A percentile compares a stretch with the other conserved stretches of the same genome.
These are phyloP conservation scores for Cynopterus sphinx DNA, from an alignment of 2,797 vertebrate species.

Conservation along the genomic window DNA sequence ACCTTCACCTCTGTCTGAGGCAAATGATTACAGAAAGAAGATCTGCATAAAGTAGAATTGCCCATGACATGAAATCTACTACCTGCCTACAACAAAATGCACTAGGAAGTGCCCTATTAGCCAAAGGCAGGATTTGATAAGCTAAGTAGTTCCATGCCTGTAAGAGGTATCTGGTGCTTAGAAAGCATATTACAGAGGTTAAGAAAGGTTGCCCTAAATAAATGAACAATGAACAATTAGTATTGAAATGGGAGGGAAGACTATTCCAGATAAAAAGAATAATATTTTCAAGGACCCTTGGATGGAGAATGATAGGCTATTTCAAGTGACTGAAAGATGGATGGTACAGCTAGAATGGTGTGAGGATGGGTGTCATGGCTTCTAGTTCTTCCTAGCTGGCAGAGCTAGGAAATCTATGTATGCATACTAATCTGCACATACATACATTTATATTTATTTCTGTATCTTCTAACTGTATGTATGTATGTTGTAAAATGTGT, in stretches of 20 bases:
- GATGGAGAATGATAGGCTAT: background rate
- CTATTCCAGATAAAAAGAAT: background rate
- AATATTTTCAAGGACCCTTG: background rate
- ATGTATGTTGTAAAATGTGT: background rate
- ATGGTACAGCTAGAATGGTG: background rate
- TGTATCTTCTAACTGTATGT: background rate
- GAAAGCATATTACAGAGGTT: background rate
- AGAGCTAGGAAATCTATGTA: background rate
- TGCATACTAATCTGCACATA: background rate
- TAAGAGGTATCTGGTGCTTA: background rate
- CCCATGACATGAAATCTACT: background rate
- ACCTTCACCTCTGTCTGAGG: background rate
- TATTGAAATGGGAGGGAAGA: background rate
- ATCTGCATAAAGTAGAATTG: background rate
- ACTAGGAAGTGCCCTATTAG: background rate
- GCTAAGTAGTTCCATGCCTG: background rate
- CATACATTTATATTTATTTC: background rate
- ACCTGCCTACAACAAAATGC: background rate
- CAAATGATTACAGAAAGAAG: background rate
- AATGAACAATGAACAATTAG: background rate
- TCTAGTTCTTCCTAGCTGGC: background rate
- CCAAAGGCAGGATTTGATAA: background rate
- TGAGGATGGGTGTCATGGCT: background rate
- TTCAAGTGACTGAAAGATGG: background rate
- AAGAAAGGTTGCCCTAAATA: background rate